Base-by-base conservation (phyloP, 2,797 vertebrate species). In the Acomys russatus region DNA sequence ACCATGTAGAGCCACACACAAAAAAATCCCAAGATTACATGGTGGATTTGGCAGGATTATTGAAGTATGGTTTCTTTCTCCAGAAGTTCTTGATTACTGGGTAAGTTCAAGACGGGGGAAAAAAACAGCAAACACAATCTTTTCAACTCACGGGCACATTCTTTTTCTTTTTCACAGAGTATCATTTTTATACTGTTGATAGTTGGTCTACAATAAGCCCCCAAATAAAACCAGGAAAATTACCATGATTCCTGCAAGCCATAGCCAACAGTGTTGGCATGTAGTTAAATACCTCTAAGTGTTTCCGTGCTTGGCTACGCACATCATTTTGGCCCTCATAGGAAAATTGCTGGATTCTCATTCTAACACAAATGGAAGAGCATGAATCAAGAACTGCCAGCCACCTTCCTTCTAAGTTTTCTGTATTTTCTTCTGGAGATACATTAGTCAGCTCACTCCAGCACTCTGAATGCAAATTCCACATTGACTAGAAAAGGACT, bases 181-280 rank as follows among this genome's bases (percentile, higher is more conserved):
- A 95, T 95, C 87, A 97, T 97, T 97, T 98, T 51, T 94, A 9
- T 51, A 94, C 93, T 96, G 95, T 88, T 98, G 96, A 97, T 73
- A 93, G 61, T 90, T 33, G 95, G 78, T 74, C 94, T 93, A 94
- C 96, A 84, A 86, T 59, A 94, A 98, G 97, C 35, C 95, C 95
- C 93, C 93, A 97, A 90, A 97, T 91, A 94, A 95, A 97, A 93
- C 38, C 95, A 97, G 61, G 70, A 97, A 91, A 94, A 96, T 97
- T 88, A 64, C 80, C 95, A 88, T 71, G 56, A 59, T 82, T 92
- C 87, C 90, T 95, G 71, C 91, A 94, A 96, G 82, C 83, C 73
- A 92, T 88, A 95, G 56, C 94, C 84, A 93, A 90, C n/a, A 90
- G 61, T 56, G 68, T 74, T 92, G 93, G 59, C 80, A 54, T 64